Conservation (phyloP, 2,797 vertebrate genomes). For the Hirundo rustica region DNA sequence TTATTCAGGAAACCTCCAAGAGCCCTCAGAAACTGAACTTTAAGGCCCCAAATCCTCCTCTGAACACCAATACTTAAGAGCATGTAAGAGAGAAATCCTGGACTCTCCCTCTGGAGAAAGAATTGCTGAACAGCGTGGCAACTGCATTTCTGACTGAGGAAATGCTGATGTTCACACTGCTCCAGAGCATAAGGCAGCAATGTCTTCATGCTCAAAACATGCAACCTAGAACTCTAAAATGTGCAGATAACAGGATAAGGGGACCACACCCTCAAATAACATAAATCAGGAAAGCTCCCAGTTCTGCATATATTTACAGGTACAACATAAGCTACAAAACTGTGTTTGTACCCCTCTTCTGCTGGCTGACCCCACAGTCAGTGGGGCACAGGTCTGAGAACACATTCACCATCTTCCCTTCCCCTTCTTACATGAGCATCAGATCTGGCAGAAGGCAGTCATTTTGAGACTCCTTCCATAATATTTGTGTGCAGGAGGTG, state of each 20-base stretch:
- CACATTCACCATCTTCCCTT: background rate
- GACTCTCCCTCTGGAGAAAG: background rate
- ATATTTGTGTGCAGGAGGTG: background rate
- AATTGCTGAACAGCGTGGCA: background rate
- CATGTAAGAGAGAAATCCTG: background rate
- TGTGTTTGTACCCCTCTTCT: background rate
- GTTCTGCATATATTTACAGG: background rate
- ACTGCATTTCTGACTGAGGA: background rate
- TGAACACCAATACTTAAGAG: background rate
- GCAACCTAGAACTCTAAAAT: background rate
- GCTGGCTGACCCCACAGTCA: background rate
- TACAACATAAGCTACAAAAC: background rate
- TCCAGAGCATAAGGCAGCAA: background rate
- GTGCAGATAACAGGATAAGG: background rate
- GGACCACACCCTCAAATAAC: background rate
- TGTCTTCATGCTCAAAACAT: background rate
- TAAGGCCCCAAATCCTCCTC: background rate
- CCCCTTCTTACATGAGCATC: fast-evolving
- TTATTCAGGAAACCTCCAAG: background rate
- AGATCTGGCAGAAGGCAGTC: background rate
- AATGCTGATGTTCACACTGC: background rate
- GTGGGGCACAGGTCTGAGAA: background rate
- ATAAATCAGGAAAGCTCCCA: background rate
- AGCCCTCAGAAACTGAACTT: background rate
- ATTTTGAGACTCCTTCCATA: background rate